Evolutionary conservation across 2,888 invertebrate species (phyloP), one percentile per base, ranked within the genome.

Genomic region (Geophilus truncorum): DNA sequence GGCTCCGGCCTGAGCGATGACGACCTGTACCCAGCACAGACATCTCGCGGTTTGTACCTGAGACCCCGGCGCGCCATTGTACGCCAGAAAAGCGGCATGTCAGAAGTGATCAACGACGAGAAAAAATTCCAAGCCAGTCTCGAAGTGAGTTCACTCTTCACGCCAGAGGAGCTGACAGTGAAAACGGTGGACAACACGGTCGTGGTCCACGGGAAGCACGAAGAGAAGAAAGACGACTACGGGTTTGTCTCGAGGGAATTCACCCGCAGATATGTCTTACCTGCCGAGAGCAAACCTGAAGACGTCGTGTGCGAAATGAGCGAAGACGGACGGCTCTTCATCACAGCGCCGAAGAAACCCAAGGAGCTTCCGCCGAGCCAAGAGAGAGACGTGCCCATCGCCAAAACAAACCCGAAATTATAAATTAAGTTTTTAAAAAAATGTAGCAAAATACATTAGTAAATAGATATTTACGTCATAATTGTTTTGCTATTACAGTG

Each of bases 151-250:
- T 93, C 93, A 84, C n/a, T n/a, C n/a, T 94, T 93, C 87, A 85
- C 91, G 0, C 93, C 93, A 0, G 91, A 92, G 82, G 93, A 94
- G 87, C 91, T 94, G 82, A 91, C 91, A 0, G 93, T 94, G 0
- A 93, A 93, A 86, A 91, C 92, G 0, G 89, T 90, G 45, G 92
- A 92, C 86, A 91, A 91, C 86, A 89, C 89, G 82, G 90, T 93
- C 0, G 91, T 93, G 34, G 87, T 89, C 0, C 92, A 93, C 85
- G 93, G 93, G 79, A 94, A 92, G 85, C 94, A 95, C 86, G 94
- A 94, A 85, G 94, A 95, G 86, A 93, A 92, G 84, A 92, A 91
- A 83, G 95, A 95, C 86, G 94, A 94, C 84, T 94, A 94, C 84
- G 93, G 93, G 10, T 92, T 90, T 86, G 91, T 93, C 25, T 91